These are phyloP conservation scores for Leuciscus waleckii DNA, from an alignment of 2,797 vertebrate species.

Conservation along the genomic window DNA sequence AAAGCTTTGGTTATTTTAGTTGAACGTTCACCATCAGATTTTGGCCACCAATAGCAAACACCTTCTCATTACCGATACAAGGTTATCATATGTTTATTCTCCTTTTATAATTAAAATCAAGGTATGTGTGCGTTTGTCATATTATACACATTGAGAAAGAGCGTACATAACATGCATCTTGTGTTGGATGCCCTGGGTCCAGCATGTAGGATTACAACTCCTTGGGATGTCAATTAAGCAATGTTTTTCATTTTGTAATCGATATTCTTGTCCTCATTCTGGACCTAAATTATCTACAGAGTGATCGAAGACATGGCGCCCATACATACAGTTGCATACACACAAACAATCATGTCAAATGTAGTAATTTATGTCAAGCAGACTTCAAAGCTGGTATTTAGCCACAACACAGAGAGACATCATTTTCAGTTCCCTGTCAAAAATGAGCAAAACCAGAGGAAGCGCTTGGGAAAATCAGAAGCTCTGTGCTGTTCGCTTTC, in stretches of 20 bases:
- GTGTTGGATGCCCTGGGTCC: neutral
- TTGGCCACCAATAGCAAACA: neutral
- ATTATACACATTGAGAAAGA: neutral
- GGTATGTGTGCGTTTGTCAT: neutral
- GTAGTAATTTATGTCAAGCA: constrained; percentile 9
- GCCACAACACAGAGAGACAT: constrained; percentile 26
- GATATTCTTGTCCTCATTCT: constrained; percentile 11
- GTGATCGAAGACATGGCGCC: neutral
- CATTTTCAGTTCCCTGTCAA: constrained; percentile 10
- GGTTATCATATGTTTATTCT: neutral
- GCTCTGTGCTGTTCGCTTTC: neutral
- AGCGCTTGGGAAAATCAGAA: constrained; percentile 35
- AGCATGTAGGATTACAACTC: neutral
- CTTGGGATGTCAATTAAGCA: neutral
- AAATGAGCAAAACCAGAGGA: constrained; percentile 35
- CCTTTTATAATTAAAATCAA: neutral
- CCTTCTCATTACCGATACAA: neutral
- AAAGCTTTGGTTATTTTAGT: neutral
- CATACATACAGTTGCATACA: neutral
- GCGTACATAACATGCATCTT: neutral
- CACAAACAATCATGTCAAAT: constrained; percentile 29
- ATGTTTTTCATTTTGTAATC: neutral
- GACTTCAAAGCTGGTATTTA: constrained; percentile 34
- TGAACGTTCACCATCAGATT: neutral
- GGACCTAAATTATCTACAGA: constrained; percentile 8